Evolutionary conservation across 2,888 invertebrate species (phyloP).

Genomic region (Desoria tigrina): DNA sequence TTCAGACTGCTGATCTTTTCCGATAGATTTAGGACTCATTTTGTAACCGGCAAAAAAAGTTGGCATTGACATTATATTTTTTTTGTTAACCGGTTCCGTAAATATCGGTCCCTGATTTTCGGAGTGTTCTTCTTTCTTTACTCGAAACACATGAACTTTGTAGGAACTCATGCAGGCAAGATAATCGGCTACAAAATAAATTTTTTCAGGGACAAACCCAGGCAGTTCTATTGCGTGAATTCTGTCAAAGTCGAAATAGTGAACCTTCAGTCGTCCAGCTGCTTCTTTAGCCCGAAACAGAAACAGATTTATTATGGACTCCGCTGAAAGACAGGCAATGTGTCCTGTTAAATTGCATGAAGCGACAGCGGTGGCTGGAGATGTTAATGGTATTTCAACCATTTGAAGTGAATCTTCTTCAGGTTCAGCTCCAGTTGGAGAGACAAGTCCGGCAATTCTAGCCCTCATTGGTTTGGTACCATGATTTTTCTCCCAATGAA

Average conservation of each 20-base stretch:
- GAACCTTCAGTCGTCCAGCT: constrained; percentile 44
- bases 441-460: constrained; percentile 73
- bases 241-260: constrained; percentile 52
- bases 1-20: background rate
- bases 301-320: constrained; percentile 46
- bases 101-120: background rate
- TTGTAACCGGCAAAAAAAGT: background rate
- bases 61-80: background rate
- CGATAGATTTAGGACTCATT: background rate
- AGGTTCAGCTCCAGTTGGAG: constrained; percentile 68
- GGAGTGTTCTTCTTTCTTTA: constrained; percentile 33
- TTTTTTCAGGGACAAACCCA: constrained; percentile 33
- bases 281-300: constrained; percentile 49
- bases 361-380: constrained; percentile 43
- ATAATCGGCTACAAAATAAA: constrained; percentile 43
- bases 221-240: constrained; percentile 45
- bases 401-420: constrained; percentile 59
- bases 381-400: constrained; percentile 57
- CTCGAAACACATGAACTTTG: constrained; percentile 41
- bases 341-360: constrained; percentile 47
- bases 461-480: constrained; percentile 63
- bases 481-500: constrained; percentile 68
- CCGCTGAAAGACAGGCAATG: constrained; percentile 46
- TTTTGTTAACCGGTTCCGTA: background rate
- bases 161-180: constrained; percentile 34